Percentiles rank a stretch among this genome's conserved stretches.
These are phyloP conservation scores for Bursaphelenchus okinawaensis DNA, from an alignment of 2,888 invertebrate genomes.

Conservation along the genomic window DNA sequence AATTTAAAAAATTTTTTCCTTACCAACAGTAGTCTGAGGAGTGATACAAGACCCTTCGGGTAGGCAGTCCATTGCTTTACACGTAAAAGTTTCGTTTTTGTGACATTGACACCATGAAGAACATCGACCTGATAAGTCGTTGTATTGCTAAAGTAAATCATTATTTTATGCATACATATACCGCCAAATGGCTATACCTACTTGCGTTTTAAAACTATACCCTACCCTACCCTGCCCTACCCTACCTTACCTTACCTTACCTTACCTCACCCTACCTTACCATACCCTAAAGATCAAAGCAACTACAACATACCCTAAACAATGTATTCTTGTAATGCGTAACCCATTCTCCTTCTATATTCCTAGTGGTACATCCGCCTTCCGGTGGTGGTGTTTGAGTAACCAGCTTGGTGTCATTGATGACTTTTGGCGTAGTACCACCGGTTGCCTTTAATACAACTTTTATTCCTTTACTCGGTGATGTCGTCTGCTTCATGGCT, in stretches of 20 bases:
- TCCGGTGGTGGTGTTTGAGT: constrained; percentile 16
- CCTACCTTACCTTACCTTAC: too few species aligned
- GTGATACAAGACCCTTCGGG: constrained; percentile 38
- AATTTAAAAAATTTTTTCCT: too few species aligned
- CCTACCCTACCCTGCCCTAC: too few species aligned
- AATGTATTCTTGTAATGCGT: constrained; percentile 32
- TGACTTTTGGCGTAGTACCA: background rate
- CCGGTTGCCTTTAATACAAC: background rate
- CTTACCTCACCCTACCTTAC: too few species aligned
- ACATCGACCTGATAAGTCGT: constrained; percentile 48
- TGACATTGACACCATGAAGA: constrained; percentile 52
- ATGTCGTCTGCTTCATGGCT: background rate
- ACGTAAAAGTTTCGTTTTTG: constrained; percentile 34
- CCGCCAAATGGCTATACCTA: too few species aligned
- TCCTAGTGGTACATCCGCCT: constrained; percentile 37
- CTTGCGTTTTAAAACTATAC: too few species aligned
- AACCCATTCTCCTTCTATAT: constrained; percentile 44
- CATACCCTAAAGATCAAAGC: too few species aligned
- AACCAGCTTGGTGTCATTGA: background rate
- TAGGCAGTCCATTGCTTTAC: constrained; percentile 42
- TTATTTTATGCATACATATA: constrained; percentile 7
- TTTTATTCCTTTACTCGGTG: background rate
- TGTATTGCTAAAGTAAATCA: constrained; percentile 34
- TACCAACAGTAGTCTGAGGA: constrained; percentile 41
- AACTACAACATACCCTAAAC: constrained; percentile 30